A percentile compares a stretch with the other conserved stretches of the same genome.
These are phyloP conservation scores for Ictalurus punctatus DNA, from an alignment of 2,113 vertebrate species.

Conservation along the genomic window DNA sequence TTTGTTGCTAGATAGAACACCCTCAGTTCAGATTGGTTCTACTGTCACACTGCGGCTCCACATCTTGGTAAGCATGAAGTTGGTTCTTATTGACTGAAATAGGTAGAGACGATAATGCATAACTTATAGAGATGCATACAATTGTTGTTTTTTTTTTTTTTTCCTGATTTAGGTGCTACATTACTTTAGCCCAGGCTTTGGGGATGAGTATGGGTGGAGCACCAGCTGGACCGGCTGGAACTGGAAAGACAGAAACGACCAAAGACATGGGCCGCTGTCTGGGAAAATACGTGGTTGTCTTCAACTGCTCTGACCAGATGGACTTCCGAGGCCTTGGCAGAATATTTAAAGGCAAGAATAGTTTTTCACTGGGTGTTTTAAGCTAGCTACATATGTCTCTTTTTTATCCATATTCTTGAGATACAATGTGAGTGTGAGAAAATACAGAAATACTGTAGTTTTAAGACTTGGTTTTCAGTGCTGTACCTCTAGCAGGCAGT, in stretches of 20 bases:
- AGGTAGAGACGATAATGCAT: not conserved
- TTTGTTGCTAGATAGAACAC: no score
- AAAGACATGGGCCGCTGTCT: conserved; percentile 98
- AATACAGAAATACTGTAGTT: no score
- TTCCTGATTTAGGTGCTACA: conserved; percentile 84
- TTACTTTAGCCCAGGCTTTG: conserved; percentile 92
- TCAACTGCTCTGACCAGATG: conserved; percentile 99
- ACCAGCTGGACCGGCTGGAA: conserved; percentile 92
- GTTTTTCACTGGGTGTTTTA: not conserved
- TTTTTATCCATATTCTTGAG: not conserved
- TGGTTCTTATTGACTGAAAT: not conserved
- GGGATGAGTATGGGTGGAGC: conserved; percentile 97
- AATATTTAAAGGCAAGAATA: conserved; percentile 88
- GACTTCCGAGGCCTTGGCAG: conserved; percentile 95
- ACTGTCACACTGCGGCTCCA: no score
- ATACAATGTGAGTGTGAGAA: not conserved
- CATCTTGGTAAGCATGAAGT: not conserved
- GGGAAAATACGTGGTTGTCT: conserved; percentile 96
- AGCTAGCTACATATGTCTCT: not conserved
- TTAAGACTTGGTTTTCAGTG: no score
- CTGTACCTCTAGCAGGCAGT: no score
- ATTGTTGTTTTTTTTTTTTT: not conserved
- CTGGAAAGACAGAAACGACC: conserved; percentile 93
- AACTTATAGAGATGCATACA: not conserved
- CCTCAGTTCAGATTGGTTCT: not conserved